Evolutionary conservation across 2,888 invertebrate species (phyloP).

Genomic region (Noctua pronuba): DNA sequence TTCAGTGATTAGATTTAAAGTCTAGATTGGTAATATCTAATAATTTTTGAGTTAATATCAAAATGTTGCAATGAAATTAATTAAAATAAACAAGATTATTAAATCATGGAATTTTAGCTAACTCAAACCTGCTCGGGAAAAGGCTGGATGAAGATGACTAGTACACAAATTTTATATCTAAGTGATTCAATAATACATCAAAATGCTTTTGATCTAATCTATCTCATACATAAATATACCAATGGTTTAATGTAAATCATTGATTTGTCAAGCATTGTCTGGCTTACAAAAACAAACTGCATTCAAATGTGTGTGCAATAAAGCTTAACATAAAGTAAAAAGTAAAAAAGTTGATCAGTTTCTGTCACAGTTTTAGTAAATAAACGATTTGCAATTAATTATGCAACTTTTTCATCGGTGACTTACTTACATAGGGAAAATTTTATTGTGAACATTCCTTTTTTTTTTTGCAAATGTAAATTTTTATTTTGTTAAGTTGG

Average conservation of each 20-base stretch:
- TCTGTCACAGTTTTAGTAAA: too few species aligned
- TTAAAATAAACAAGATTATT: not conserved
- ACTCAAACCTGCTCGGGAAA: not conserved
- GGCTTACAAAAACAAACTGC: not conserved
- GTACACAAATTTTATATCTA: not conserved
- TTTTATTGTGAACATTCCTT: not conserved
- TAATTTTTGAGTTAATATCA: not conserved
- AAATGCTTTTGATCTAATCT: not conserved
- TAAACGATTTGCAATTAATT: too few species aligned
- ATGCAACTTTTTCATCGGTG: too few species aligned
- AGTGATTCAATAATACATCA: not conserved
- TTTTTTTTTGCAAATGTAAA: not conserved
- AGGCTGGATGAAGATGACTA: not conserved
- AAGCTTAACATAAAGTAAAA: not conserved
- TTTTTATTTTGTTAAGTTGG: not conserved
- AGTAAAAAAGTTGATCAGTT: too few species aligned
- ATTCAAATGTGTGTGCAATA: not conserved
- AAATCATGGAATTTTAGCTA: not conserved
- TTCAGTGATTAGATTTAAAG: not conserved
- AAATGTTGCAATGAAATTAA: not conserved
- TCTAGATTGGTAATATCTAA: not conserved
- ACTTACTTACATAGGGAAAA: not conserved
- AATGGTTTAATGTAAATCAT: slow-evolving; percentile 2
- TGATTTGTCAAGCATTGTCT: not conserved
- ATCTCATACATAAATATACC: not conserved